Percentiles rank a stretch among this genome's conserved stretches.
Evolutionary conservation across 1,140 invertebrate genomes (phyloP).

Genomic region (Kradibia gibbosae): DNA sequence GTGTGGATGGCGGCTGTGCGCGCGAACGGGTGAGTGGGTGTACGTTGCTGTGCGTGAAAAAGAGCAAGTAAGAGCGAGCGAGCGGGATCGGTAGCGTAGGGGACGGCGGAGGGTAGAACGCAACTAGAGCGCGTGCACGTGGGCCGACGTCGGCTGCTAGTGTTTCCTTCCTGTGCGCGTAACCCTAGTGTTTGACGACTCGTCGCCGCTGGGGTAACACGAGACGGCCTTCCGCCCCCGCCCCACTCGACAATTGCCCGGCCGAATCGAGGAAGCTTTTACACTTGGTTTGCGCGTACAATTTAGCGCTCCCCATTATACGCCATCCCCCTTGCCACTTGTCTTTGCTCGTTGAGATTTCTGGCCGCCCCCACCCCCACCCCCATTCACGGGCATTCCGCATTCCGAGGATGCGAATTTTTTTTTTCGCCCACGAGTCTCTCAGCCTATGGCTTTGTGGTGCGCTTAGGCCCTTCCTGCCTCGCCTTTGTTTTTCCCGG

Average conservation of each 20-base stretch:
- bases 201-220: constrained; percentile 10
- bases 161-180: constrained; percentile 48
- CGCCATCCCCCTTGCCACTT: background rate
- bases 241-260: background rate
- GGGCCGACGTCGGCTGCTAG: constrained; percentile 38
- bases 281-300: constrained; percentile 9
- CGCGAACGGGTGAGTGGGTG: background rate
- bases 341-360: background rate
- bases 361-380: no score
- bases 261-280: constrained; percentile 9
- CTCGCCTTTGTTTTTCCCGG: background rate
- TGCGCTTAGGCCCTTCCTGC: background rate
- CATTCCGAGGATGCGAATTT: constrained; percentile 6
- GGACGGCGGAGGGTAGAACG: background rate
- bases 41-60: no score
- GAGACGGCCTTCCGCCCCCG: constrained; percentile 14
- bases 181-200: constrained; percentile 22
- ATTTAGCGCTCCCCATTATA: constrained; percentile 27
- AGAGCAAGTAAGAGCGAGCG: constrained; percentile 4
- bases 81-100: background rate
- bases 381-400: background rate
- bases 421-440: background rate
- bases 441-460: background rate
- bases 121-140: constrained; percentile 52
- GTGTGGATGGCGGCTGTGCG: background rate